Evolutionary conservation across 2,888 invertebrate genomes (phyloP).

Genomic region (Diarsia rubi): DNA sequence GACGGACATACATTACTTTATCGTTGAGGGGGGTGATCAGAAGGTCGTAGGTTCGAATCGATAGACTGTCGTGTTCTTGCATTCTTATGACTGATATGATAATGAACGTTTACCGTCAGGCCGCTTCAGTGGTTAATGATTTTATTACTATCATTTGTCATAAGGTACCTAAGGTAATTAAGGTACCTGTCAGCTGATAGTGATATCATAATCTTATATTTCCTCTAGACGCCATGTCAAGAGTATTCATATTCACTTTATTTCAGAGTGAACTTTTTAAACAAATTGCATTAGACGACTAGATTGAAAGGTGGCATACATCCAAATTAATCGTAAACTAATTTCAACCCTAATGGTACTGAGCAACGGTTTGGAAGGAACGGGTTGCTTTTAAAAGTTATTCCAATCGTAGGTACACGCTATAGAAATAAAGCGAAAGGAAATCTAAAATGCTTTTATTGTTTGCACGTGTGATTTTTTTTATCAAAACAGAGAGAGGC

Average conservation of each 20-base stretch:
- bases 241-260: not conserved
- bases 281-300: slow-evolving; percentile 10
- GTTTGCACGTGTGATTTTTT: not conserved
- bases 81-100: not conserved
- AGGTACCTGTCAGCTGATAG: too few species aligned
- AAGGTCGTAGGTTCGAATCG: slow-evolving; percentile 52
- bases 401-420: not conserved
- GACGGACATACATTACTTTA: slow-evolving; percentile 14
- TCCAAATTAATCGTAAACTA: slow-evolving; percentile 44
- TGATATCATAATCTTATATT: not conserved
- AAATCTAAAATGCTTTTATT: slow-evolving; percentile 18
- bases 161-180: too few species aligned
- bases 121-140: not conserved
- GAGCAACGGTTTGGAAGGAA: slow-evolving; percentile 46
- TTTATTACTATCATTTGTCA: slow-evolving; percentile 18
- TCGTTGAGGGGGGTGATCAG: slow-evolving; percentile 35
- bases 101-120: not conserved
- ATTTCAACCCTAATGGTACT: slow-evolving; percentile 52
- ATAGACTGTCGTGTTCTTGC: slow-evolving; percentile 24
- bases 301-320: slow-evolving; percentile 24
- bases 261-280: slow-evolving; percentile 4
- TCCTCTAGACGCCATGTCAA: not conserved
- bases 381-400: slow-evolving; percentile 29
- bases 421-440: not conserved
- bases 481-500: not conserved